Conservation (phyloP, 1,140 invertebrate genomes). For the Chironomus striatipennis region DNA sequence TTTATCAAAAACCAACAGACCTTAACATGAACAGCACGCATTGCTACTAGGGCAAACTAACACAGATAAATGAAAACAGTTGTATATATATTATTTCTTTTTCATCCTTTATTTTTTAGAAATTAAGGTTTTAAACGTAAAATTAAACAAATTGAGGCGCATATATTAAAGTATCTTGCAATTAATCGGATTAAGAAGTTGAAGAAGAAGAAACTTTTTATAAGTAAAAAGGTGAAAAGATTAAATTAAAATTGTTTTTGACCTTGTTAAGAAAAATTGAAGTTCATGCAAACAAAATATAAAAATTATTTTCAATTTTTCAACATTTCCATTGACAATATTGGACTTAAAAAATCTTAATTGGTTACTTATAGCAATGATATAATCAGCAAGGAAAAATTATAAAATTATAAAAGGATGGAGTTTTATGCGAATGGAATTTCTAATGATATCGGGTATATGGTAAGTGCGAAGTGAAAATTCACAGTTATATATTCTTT, state of each 20-base stretch:
- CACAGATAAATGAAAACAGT: not conserved
- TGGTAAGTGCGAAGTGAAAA: slow-evolving; percentile 8
- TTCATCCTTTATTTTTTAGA: slow-evolving; percentile 19
- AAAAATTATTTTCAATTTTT: slow-evolving; percentile 1
- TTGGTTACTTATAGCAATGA: not conserved
- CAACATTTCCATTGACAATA: not conserved
- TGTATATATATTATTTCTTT: slow-evolving; percentile 20
- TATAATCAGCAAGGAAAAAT: slow-evolving; percentile 11
- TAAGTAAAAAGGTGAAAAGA: slow-evolving; percentile 18
- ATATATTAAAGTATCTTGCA: not conserved
- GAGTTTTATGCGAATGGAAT: slow-evolving; percentile 18
- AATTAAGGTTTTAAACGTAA: slow-evolving; percentile 17
- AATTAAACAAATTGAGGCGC: not conserved
- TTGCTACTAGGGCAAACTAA: not conserved
- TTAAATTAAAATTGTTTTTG: not conserved
- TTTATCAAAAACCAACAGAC: no score
- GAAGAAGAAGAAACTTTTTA: not conserved
- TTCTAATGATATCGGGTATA: slow-evolving; percentile 19
- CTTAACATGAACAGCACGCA: not conserved
- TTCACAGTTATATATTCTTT: slow-evolving; percentile 18
- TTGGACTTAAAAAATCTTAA: not conserved
- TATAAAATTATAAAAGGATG: not conserved
- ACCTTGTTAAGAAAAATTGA: slow-evolving; percentile 15
- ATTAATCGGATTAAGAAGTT: not conserved
- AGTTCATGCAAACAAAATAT: slow-evolving; percentile 19